These are phyloP conservation scores for Calycopis cecrops DNA, from an alignment of 1,140 invertebrate genomes.

Conservation along the genomic window DNA sequence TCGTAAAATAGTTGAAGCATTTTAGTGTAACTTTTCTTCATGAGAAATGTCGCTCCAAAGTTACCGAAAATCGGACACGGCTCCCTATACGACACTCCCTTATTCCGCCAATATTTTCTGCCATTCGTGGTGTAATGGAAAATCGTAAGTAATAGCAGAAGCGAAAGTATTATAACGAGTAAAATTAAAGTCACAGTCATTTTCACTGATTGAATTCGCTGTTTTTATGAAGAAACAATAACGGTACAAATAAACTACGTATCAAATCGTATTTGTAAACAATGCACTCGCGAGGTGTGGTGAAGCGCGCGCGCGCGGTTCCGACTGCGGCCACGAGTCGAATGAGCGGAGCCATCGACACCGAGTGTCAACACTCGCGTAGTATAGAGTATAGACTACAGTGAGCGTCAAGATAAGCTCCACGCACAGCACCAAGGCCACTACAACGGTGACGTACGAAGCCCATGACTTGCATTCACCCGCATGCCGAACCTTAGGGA, in stretches of 20 bases:
- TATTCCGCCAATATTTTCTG: conserved; percentile 57
- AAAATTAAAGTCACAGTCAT: conserved; percentile 53
- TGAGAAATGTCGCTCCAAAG: conserved; percentile 56
- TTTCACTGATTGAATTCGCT: conserved; percentile 20
- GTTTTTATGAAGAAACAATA: not conserved
- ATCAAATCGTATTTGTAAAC: conserved; percentile 40
- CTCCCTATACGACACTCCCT: conserved; percentile 58
- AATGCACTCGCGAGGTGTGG: conserved; percentile 33
- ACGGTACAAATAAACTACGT: not conserved
- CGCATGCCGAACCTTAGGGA: conserved; percentile 38
- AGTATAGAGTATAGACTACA: conserved; percentile 3
- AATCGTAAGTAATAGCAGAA: conserved; percentile 44
- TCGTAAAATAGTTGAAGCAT: conserved; percentile 60
- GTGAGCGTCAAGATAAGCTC: conserved; percentile 56
- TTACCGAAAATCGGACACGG: conserved; percentile 67
- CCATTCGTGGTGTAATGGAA: conserved; percentile 55
- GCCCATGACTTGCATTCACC: conserved; percentile 59
- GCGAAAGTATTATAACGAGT: conserved; percentile 40
- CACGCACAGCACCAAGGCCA: conserved; percentile 49
- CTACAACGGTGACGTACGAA: conserved; percentile 42
- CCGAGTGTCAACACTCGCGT: conserved; percentile 26
- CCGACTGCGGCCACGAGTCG: conserved; percentile 39
- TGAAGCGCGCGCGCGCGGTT: conserved; percentile 26
- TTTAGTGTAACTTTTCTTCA: conserved; percentile 52
- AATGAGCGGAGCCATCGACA: conserved; percentile 39